Evolutionary conservation across 2,797 vertebrate genomes (phyloP).

Genomic region (Hydrocynus forskahlii): DNA sequence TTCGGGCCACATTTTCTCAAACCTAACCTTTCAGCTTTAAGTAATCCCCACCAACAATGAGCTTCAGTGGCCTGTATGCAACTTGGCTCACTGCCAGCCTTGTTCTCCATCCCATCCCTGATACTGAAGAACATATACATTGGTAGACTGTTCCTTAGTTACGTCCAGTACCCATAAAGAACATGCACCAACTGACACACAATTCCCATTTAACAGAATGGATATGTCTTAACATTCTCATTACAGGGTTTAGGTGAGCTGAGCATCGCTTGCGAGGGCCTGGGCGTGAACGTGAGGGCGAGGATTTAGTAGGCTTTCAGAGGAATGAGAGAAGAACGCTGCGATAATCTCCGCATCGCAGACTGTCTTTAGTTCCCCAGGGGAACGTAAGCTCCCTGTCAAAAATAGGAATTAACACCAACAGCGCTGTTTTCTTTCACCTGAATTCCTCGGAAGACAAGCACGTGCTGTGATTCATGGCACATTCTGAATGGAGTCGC

Average conservation of each 20-base stretch:
- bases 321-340: conserved; percentile 22
- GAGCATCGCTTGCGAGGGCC: not conserved
- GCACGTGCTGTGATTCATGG: conserved; percentile 3
- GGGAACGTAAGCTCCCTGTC: conserved; percentile 47
- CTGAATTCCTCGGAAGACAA: conserved; percentile 31
- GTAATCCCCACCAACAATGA: conserved; percentile 32
- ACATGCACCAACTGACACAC: not conserved
- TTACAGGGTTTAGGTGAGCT: not conserved
- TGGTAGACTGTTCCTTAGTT: not conserved
- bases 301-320: conserved; percentile 41
- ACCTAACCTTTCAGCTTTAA: conserved; percentile 8
- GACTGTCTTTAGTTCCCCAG: conserved; percentile 29
- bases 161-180: too few relatives aligned
- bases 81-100: not conserved
- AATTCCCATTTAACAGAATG: not conserved
- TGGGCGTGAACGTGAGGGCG: conserved; percentile 19
- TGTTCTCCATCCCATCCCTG: too few relatives aligned
- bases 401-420: conserved; percentile 38
- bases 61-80: conserved; percentile 8
- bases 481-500: not conserved
- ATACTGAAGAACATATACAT: not conserved
- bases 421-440: conserved; percentile 35
- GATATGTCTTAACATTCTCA: not conserved
- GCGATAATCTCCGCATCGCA: conserved; percentile 42
- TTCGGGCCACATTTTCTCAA: conserved; percentile 6